Base-by-base conservation (phyloP, 1,140 invertebrate species). In the Argopecten irradians region DNA sequence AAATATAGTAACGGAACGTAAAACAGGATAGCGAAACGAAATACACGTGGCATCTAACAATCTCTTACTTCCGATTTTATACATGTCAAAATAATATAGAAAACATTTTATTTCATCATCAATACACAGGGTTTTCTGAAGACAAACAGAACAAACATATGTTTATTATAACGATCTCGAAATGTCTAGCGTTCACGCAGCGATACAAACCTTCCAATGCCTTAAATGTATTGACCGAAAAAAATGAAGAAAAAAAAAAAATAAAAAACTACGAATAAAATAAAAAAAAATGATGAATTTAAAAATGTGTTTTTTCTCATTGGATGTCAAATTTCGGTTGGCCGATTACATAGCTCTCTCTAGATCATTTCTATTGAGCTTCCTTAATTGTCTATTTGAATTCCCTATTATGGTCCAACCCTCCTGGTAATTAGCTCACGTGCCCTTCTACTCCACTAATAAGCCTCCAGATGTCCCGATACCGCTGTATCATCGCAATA, bases 51-150 rank as follows among this genome's bases (percentile, higher is more conserved):
- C 28, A 1, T 5, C 55, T 71, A 71, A 71, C 55, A 16, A 71
- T 16, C 22, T 71, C 55, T 71, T 71, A 71, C 55, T 71, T 71
- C 55, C 55, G 55, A 71, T 71, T 71, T 71, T n/a, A 71, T n/a
- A 71, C 55, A 71, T 71, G 55, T 71, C 55, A 71, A 71, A n/a
- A 71, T n/a, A n/a, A 71, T 71, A 28, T n/a, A 28, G 55, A 8
- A 71, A 71, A 71, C n/a, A 71, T 71, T 71, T 71, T 71, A 71
- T 71, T 71, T 71, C 55, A 71, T 71, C 55, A 71, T 71, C 55
- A 28, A 71, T 71, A 71, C 55, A 28, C 13, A 5, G 5, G 5
- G 13, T 71, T 28, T 71, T 71, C 28, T 71, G 55, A 71, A 71
- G n/a, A 71, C 11, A n/a, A 71, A 71, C 55, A 71, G 55, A 71